Evolutionary conservation across 2,113 vertebrate genomes (phyloP).

Genomic region (Phaethornis superciliosus): DNA sequence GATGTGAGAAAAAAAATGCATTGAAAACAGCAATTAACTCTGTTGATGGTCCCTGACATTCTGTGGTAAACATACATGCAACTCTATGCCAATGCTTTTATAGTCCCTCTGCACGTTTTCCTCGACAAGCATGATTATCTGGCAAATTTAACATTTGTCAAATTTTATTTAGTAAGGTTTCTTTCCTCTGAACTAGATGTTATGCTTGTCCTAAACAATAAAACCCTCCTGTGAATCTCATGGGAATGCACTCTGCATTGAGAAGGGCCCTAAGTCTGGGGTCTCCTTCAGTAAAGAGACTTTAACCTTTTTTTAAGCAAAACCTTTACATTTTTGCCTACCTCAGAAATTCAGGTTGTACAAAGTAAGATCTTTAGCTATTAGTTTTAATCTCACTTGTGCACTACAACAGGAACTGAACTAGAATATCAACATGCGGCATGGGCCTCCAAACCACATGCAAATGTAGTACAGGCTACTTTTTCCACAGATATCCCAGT

Average conservation of each 20-base stretch:
- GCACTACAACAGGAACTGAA: background rate
- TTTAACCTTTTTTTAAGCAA: background rate
- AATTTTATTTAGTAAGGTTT: background rate
- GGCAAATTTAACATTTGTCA: background rate
- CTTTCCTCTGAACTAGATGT: background rate
- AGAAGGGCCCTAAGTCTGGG: background rate
- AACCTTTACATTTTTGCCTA: background rate
- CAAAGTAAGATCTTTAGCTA: background rate
- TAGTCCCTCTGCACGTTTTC: background rate
- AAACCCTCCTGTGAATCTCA: background rate
- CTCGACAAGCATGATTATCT: background rate
- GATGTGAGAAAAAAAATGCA: background rate
- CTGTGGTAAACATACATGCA: background rate
- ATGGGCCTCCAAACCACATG: fast-evolving
- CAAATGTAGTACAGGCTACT: background rate
- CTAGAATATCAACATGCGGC: background rate
- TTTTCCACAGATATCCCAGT: background rate
- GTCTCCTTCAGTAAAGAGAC: background rate
- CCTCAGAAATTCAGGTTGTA: background rate
- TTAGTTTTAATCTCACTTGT: background rate
- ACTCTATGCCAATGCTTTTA: background rate
- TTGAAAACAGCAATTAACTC: background rate
- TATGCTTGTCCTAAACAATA: background rate
- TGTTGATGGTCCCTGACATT: background rate
- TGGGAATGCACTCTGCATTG: background rate